Conservation (phyloP, 2,797 vertebrate genomes). For the Euthynnus affinis region DNA sequence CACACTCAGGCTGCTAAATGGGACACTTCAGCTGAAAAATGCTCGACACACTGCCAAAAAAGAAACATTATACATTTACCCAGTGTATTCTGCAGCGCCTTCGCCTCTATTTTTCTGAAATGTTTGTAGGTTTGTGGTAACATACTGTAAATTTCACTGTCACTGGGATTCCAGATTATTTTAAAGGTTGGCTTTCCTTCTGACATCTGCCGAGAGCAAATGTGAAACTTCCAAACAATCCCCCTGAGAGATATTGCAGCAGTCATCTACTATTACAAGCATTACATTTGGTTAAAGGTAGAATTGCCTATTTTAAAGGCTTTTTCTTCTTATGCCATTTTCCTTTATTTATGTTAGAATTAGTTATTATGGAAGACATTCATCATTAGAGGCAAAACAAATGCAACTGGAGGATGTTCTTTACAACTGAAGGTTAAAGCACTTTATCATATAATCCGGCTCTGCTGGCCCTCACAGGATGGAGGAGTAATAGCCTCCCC, state of each 20-base stretch:
- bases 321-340: constrained; percentile 27
- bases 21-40: not conserved
- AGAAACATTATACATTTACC: not conserved
- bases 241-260: not conserved
- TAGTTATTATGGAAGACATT: constrained; percentile 37
- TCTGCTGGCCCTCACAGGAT: constrained; percentile 44
- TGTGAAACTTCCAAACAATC: constrained; percentile 1
- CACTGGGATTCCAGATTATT: too few relatives aligned
- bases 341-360: constrained; percentile 23
- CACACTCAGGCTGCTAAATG: not conserved
- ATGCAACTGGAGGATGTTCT: constrained; percentile 47
- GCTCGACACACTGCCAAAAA: not conserved
- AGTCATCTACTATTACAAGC: not conserved
- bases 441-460: constrained; percentile 61
- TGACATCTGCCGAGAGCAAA: not conserved
- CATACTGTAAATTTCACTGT: not conserved
- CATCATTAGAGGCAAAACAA: constrained; percentile 50
- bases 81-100: not conserved
- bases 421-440: constrained; percentile 68
- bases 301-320: not conserved
- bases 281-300: not conserved
- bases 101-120: not conserved
- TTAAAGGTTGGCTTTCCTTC: not conserved
- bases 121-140: not conserved
- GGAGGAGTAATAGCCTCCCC: constrained; percentile 61